Evolutionary conservation across 2,888 invertebrate genomes (phyloP), one percentile per base, ranked within the genome.

Genomic region (Agrochola lychnidis): DNA sequence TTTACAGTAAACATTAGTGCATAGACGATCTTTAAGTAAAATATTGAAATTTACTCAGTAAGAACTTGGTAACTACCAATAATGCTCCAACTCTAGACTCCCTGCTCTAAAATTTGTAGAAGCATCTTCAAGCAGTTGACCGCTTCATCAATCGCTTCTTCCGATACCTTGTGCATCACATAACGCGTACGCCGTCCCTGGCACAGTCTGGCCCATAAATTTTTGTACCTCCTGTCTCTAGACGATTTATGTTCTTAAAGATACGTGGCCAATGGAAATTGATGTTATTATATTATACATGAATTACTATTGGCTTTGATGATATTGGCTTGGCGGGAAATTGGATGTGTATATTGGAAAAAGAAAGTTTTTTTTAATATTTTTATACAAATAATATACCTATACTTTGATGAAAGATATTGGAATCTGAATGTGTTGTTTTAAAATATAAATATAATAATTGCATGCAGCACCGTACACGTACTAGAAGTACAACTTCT

Each of bases 181-280:
- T 63, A 89, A 75, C 69, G 69, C 63, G 76, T 79, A 84, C 79
- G 78, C 83, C 82, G 86, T 87, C 82, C 84, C 89, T 90, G 89
- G 89, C 88, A 88, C 86, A 86, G 86, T 66, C 83, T 81, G 84
- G 76, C 79, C 89, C 90, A 93, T 93, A 93, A 92, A 93, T 93
- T 92, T 91, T 91, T 91, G 92, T 90, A 90, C 90, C 90, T 91
- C 89, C 90, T 90, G 92, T 90, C 91, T 87, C 72, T 74, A 71
- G 66, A 81, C 85, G 90, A 93, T 93, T 92, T 93, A 93, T 93
- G 87, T 79, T 75, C 86, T 83, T 80, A 78, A 88, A 92, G 92
- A 93, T 92, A 91, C 90, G 89, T 85, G 86, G 83, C 83, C 91
- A 83, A 92, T 92, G 87, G 90, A 90, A 90, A 92, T 92, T 88